Base-by-base conservation (phyloP, 2,888 invertebrate genomes). In the Elgonia sp. region DNA sequence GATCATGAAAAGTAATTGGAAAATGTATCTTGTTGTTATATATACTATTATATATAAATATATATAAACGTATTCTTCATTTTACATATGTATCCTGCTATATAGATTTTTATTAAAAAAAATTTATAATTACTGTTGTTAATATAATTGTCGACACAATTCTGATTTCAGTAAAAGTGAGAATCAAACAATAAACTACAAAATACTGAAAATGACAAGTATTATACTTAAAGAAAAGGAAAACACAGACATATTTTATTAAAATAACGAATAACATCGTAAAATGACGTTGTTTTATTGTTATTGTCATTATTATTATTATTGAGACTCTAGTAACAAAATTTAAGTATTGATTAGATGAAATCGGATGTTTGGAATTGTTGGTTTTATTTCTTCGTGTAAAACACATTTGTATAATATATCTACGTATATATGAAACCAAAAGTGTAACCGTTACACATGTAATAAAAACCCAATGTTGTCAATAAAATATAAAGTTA, bases 381-480 rank as follows among this genome's bases (percentile, higher is more conserved):
- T 87, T 84, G 79, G 80, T 82, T 82, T 79, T 63, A 57, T 80
- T 83, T 85, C 83, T 83, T 83, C 76, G 84, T 81, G 79, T 83
- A 84, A 83, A 90, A 70, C 87, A 90, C 91, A 91, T 91, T 92
- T 93, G 93, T 92, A 93, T 93, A 92, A 93, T 93, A 93, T 92
- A 92, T 92, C 92, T 90, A 92, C 91, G 91, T 93, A 92, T 92
- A 91, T 92, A 93, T 92, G 91, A 92, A 93, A 91, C 90, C 90
- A 93, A 80, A 79, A 73, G 93, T 94, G 92, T 93, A 93, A 92
- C 90, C 91, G 92, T 92, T 92, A 93, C 92, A 93, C 93, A 92
- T 94, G 93, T 94, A 94, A 94, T 91, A 92, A 93, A 93, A 94
- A 94, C 93, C 93, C 93, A 93, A 94, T 94, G 94, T 94, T 94